Evolutionary conservation across 2,888 invertebrate species (phyloP).

Genomic region (Nomada flava): DNA sequence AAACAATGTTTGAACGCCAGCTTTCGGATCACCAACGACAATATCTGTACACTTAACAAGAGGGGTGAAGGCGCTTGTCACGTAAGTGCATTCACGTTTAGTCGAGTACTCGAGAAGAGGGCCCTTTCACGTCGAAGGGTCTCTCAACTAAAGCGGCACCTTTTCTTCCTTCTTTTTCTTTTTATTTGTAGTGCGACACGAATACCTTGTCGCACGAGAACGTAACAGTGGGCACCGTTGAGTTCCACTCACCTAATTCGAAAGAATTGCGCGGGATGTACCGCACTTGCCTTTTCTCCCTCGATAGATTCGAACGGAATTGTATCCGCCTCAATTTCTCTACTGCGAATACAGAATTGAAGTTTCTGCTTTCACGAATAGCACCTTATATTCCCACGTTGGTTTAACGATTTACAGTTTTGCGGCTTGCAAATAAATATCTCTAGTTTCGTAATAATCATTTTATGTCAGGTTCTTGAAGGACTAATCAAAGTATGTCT

Average conservation of each 20-base stretch:
- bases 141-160: constrained; percentile 45
- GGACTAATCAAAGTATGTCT: not conserved
- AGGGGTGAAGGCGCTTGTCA: constrained; percentile 88
- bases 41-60: constrained; percentile 87
- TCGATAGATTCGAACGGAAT: not conserved
- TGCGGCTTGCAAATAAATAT: no score
- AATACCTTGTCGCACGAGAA: constrained; percentile 44
- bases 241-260: constrained; percentile 37
- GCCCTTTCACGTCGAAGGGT: constrained; percentile 48
- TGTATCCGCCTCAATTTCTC: not conserved
- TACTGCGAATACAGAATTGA: not conserved
- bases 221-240: constrained; percentile 36
- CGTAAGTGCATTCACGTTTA: constrained; percentile 82
- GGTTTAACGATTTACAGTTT: not conserved
- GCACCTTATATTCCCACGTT: not conserved
- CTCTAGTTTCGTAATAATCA: not conserved
- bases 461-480: not conserved
- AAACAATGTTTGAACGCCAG: constrained; percentile 82
- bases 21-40: constrained; percentile 84
- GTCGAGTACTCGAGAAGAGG: constrained; percentile 47
- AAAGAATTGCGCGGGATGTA: constrained; percentile 26
- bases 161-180: constrained; percentile 35
- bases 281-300: not conserved
- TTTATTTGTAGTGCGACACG: constrained; percentile 38
- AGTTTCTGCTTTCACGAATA: not conserved